Percentiles rank a stretch among this genome's conserved stretches.
These are phyloP conservation scores for Dicyrtoma fusca DNA, from an alignment of 2,888 invertebrate genomes.

Conservation along the genomic window DNA sequence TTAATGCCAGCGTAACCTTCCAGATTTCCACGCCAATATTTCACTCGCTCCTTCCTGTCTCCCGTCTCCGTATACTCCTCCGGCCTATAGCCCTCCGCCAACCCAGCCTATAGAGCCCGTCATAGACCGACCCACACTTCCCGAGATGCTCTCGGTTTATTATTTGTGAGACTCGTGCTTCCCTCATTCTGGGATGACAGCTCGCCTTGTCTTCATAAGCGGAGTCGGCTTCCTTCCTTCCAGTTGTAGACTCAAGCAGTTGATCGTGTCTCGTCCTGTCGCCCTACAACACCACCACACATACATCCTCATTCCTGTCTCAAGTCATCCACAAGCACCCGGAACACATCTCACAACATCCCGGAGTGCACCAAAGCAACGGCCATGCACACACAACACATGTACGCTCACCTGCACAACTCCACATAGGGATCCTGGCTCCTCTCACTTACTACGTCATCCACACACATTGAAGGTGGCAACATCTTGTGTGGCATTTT, in stretches of 20 bases:
- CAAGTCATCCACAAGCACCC: not conserved
- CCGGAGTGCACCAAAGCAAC: too few relatives aligned
- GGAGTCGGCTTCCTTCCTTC: not conserved
- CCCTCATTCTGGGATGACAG: constrained; percentile 16
- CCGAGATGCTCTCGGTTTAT: constrained; percentile 13
- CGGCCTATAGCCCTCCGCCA: too few relatives aligned
- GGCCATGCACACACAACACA: too few relatives aligned
- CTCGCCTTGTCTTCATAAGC: constrained; percentile 20
- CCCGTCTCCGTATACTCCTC: too few relatives aligned
- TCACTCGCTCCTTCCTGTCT: constrained; percentile 28
- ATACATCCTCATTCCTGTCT: constrained; percentile 3
- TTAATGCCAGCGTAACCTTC: constrained; percentile 45
- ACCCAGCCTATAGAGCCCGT: not conserved
- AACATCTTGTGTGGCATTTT: too few relatives aligned
- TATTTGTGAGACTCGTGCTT: constrained; percentile 24
- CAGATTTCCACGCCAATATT: constrained; percentile 44
- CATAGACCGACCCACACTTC: not conserved
- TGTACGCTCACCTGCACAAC: not conserved
- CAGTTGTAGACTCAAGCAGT: too few relatives aligned
- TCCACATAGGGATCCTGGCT: not conserved
- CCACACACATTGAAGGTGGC: too few relatives aligned
- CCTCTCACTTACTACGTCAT: too few relatives aligned
- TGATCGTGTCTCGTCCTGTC: constrained; percentile 1
- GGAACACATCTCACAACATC: too few relatives aligned
- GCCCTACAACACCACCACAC: not conserved